phyloP scores from a whole-genome alignment of 2,113 vertebrate species.

The Megalops atlanticus region DNA sequence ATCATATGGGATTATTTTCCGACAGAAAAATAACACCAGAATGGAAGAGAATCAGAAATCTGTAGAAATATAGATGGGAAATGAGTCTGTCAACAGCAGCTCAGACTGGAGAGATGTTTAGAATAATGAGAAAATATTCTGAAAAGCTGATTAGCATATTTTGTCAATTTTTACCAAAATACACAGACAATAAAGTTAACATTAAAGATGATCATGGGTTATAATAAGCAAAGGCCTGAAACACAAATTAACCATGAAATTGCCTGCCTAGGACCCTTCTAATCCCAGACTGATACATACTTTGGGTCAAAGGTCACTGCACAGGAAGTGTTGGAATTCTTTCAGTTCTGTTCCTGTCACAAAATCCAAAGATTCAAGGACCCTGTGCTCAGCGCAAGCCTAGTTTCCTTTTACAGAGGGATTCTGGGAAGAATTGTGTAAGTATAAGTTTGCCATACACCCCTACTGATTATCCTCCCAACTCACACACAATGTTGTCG shows the following conservation, averaged over 20 bases:
- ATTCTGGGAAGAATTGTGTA: conserved; percentile 33
- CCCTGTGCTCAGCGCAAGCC: conserved; percentile 17
- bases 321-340: conserved; percentile 67
- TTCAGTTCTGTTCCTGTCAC: conserved; percentile 44
- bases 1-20: too few species aligned
- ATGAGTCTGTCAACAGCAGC: too few species aligned
- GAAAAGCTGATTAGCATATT: too few species aligned
- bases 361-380: conserved; percentile 61
- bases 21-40: too few species aligned
- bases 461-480: not conserved
- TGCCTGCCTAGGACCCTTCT: conserved; percentile 49
- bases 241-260: conserved; percentile 46
- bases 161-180: too few species aligned
- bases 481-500: not conserved
- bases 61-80: too few species aligned
- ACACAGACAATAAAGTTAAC: too few species aligned
- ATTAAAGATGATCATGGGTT: conserved; percentile 22
- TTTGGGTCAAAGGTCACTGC: conserved; percentile 59
- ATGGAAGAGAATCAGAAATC: too few species aligned
- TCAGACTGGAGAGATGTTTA: too few species aligned
- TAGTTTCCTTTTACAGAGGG: conserved; percentile 27
- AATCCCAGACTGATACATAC: conserved; percentile 49
- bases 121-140: too few species aligned
- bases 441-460: not conserved
- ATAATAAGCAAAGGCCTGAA: conserved; percentile 37